These are phyloP conservation scores for Clostera curtula DNA, from an alignment of 2,888 invertebrate species.

Conservation along the genomic window DNA sequence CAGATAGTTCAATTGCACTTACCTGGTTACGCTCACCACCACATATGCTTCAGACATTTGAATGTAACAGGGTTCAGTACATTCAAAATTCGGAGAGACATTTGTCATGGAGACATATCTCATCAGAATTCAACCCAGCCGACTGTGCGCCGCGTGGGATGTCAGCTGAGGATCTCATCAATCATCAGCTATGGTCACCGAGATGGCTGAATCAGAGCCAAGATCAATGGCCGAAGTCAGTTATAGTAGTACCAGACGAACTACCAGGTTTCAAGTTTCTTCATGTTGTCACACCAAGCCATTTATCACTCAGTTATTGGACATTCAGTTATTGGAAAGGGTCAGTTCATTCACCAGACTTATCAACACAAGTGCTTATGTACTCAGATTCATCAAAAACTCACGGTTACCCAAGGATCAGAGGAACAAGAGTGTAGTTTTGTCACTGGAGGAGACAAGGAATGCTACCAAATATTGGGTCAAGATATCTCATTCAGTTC, in stretches of 20 bases:
- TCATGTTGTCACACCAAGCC: neutral
- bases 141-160: slow-evolving; percentile 23
- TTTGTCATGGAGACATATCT: slow-evolving; percentile 8
- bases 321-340: neutral
- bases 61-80: slow-evolving; percentile 9
- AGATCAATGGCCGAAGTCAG: neutral
- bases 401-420: neutral
- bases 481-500: neutral
- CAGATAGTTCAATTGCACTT: slow-evolving; percentile 12
- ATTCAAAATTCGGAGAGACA: slow-evolving; percentile 8
- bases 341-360: neutral
- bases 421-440: neutral
- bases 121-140: slow-evolving; percentile 18
- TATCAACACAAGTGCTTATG: neutral
- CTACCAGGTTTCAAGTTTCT: slow-evolving; percentile 1
- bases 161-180: slow-evolving; percentile 7
- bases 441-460: neutral
- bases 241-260: neutral
- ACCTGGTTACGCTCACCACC: slow-evolving; percentile 9
- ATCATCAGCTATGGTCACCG: slow-evolving; percentile 12
- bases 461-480: neutral
- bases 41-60: slow-evolving; percentile 8
- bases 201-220: neutral
- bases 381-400: neutral
- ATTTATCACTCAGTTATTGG: too few relatives aligned